Percentiles rank a stretch among this genome's conserved stretches.
phyloP scores from a whole-genome alignment of 2,113 vertebrate genomes.

The Apeltes quadracus region DNA sequence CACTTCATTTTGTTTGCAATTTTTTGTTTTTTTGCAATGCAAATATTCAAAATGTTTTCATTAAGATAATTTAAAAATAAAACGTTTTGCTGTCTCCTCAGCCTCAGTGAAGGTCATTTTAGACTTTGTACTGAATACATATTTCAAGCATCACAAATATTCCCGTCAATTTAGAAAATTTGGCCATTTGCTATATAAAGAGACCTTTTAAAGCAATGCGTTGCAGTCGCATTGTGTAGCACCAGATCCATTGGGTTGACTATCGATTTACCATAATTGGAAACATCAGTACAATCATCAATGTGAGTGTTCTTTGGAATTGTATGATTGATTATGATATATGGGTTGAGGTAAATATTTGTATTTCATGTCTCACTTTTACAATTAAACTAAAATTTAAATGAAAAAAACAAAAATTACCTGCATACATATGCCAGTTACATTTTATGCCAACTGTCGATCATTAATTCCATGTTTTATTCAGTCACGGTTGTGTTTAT shows the following conservation, averaged over 20 bases:
- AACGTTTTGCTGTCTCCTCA: neutral
- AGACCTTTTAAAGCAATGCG: neutral
- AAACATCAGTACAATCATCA: constrained; percentile 12
- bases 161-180: constrained; percentile 21
- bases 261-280: neutral
- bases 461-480: neutral
- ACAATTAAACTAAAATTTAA: no score
- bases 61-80: constrained; percentile 12
- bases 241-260: neutral
- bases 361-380: no score
- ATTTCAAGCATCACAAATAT: constrained; percentile 17
- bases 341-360: neutral
- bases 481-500: neutral
- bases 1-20: neutral
- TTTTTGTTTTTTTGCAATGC: constrained; percentile 8
- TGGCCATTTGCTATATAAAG: constrained; percentile 3
- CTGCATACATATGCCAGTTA: neutral
- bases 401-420: no score
- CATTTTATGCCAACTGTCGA: neutral
- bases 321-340: neutral
- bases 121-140: neutral
- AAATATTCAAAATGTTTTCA: neutral
- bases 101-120: neutral
- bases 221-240: neutral
- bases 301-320: neutral